A percentile compares a stretch with the other conserved stretches of the same genome.
Conservation (phyloP, 1,140 invertebrate species). For the Coboldia fuscipes region DNA sequence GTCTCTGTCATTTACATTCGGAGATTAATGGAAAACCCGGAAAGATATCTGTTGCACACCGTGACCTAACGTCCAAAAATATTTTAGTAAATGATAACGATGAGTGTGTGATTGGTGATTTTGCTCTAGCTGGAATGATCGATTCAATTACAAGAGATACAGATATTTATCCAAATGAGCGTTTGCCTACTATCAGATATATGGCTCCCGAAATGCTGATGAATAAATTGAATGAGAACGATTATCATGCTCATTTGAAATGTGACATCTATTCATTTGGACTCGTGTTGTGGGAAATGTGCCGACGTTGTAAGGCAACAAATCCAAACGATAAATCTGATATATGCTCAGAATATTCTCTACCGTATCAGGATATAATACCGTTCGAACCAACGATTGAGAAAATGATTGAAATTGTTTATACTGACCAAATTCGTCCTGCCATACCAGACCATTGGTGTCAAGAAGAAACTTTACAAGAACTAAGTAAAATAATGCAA, state of each 20-base stretch:
- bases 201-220: conserved; percentile 85
- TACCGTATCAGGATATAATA: conserved; percentile 75
- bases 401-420: conserved; percentile 82
- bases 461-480: conserved; percentile 43
- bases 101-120: conserved; percentile 86
- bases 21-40: conserved; percentile 78
- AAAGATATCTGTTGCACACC: conserved; percentile 79
- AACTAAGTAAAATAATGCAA: conserved; percentile 57
- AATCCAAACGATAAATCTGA: conserved; percentile 39
- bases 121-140: conserved; percentile 82
- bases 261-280: conserved; percentile 91
- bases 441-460: conserved; percentile 54
- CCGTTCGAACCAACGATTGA: conserved; percentile 79
- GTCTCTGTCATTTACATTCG: conserved; percentile 73
- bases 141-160: conserved; percentile 63
- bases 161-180: conserved; percentile 57
- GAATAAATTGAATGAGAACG: conserved; percentile 52
- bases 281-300: conserved; percentile 84
- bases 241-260: conserved; percentile 86
- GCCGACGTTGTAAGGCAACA: conserved; percentile 36
- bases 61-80: conserved; percentile 92
- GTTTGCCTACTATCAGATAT: conserved; percentile 66
- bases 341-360: conserved; percentile 54
- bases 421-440: conserved; percentile 55
- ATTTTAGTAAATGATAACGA: conserved; percentile 83